Evolutionary conservation across 2,113 vertebrate species (phyloP).

Genomic region (Agelaius tricolor): DNA sequence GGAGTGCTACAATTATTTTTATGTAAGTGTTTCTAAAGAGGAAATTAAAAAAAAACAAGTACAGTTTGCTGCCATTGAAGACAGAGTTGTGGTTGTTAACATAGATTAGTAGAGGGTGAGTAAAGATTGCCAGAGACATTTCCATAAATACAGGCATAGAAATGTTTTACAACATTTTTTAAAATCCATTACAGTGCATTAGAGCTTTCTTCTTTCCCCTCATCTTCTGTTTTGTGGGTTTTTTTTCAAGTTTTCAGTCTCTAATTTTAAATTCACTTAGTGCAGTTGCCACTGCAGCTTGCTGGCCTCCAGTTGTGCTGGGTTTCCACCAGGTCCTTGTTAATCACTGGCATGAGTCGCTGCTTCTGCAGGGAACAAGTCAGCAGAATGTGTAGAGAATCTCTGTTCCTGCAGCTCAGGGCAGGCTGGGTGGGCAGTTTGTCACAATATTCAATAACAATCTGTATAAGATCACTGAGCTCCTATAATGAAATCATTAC

Average conservation of each 20-base stretch:
- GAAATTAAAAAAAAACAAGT: not conserved
- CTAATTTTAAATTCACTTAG: slow-evolving; percentile 18
- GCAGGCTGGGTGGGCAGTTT: not conserved
- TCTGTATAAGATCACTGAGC: not conserved
- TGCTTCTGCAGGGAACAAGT: slow-evolving; percentile 15
- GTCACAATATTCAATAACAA: not conserved
- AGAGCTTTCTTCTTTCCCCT: not conserved
- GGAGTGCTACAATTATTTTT: not conserved
- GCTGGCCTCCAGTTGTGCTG: not conserved
- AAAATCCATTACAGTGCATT: not conserved
- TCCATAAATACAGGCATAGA: not conserved
- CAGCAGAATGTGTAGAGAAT: not conserved
- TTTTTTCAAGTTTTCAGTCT: not conserved
- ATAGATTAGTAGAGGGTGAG: not conserved
- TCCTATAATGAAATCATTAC: not conserved
- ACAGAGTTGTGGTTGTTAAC: not conserved
- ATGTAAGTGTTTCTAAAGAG: not conserved
- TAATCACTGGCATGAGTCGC: slow-evolving; percentile 10
- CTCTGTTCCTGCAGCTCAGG: not conserved
- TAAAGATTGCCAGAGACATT: not conserved
- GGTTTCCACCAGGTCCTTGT: not conserved
- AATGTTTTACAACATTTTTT: not conserved
- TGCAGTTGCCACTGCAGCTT: not conserved
- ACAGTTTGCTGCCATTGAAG: not conserved
- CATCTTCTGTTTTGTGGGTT: accelerated